Percentiles rank a stretch among this genome's conserved stretches.
phyloP scores from a whole-genome alignment of 2,113 vertebrate genomes.

The Pomatostomus ruficeps region DNA sequence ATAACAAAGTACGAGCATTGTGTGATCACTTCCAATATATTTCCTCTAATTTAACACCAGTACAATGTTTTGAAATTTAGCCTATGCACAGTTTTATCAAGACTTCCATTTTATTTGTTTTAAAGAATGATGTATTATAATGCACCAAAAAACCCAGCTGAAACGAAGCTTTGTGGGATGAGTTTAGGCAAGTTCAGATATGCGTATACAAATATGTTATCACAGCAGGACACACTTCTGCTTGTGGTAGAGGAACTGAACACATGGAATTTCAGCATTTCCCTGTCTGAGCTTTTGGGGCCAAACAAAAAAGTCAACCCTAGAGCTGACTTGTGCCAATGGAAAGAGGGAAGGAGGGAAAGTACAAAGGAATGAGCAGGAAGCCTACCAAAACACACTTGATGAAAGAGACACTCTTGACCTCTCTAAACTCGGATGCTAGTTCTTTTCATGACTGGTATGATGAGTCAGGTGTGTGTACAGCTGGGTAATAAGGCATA shows the following conservation, averaged over 20 bases:
- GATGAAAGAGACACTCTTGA: neutral
- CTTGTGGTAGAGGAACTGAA: neutral
- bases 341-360: neutral
- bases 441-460: neutral
- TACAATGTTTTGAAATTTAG: neutral
- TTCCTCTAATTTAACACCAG: neutral
- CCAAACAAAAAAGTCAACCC: neutral
- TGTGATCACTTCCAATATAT: neutral
- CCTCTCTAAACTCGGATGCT: neutral
- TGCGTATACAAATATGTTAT: neutral
- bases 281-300: neutral
- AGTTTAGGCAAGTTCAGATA: neutral
- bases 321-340: neutral
- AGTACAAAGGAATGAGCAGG: neutral
- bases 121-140: neutral
- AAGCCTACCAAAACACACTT: neutral
- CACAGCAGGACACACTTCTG: neutral
- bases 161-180: neutral
- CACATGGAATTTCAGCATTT: neutral
- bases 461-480: neutral
- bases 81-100: neutral
- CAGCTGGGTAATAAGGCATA: neutral
- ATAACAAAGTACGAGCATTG: neutral
- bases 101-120: neutral
- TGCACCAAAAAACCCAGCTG: neutral